Evolutionary conservation across 2,797 vertebrate genomes (phyloP), one percentile per base, ranked within the genome.

Genomic region (Lithobates pipiens): DNA sequence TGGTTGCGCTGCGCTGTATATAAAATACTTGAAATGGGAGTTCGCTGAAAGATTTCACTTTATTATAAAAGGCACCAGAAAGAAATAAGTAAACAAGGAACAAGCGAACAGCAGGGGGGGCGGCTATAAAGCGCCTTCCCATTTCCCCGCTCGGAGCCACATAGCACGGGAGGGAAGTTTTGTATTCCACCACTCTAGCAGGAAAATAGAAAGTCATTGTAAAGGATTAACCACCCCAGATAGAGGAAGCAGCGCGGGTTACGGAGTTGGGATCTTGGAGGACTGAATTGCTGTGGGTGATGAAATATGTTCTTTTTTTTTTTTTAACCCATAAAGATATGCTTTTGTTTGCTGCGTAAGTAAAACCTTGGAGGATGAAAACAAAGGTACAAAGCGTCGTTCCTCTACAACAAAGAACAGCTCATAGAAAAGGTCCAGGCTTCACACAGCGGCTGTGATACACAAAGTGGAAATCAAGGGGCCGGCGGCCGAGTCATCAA

Each of bases 61-160:
- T 65, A 44, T 72, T 63, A 76, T 86, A 65, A 81, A 81, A 81
- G 61, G 44, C 63, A 10, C 15, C 8, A 80, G 10, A 27, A 61
- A 76, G 76, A 71, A 54, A 68, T 36, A 76, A 57, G 71, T 75
- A 71, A 85, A 85, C 68, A 36, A 39, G 34, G 16, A 27, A 57
- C 71, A 76, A 76, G 57, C 25, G 71, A 75, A 42, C 77, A 70
- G 77, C 70, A 23, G n/a, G 78, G 78, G 34, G 42, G 39, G 63
- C 25, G 23, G 15, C 29, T 81, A 34, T 44, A 81, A 76, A 80
- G 77, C 34, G 3, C 57, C 74, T 27, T 27, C 80, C 80, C 34
- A 83, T 75, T 75, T 71, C 68, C 9, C 18, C 11, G 67, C 54
- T 69, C 77, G 54, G 3, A 23, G 42, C 70, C 21, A 69, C 61